Percentiles rank a stretch among this genome's conserved stretches.
Evolutionary conservation across 2,888 invertebrate genomes (phyloP).

Genomic region (Euphydryas editha): DNA sequence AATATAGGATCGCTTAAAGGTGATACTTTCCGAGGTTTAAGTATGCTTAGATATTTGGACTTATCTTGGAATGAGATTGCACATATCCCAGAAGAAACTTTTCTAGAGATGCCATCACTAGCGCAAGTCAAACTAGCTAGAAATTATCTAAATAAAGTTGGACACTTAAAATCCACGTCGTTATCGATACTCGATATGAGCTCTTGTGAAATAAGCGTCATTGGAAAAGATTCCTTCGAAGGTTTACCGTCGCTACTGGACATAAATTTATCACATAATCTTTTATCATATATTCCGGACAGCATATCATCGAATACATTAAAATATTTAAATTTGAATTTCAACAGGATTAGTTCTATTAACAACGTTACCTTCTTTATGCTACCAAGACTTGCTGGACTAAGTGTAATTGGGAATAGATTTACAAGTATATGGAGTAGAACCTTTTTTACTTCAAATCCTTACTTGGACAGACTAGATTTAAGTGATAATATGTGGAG

Average conservation of each 20-base stretch:
- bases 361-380: constrained; percentile 85
- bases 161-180: constrained; percentile 83
- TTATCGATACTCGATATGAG: constrained; percentile 85
- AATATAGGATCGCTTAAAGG: constrained; percentile 84
- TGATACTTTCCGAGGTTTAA: constrained; percentile 85
- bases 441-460: constrained; percentile 84
- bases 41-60: constrained; percentile 84
- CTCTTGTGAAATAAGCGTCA: constrained; percentile 85
- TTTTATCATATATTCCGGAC: constrained; percentile 85
- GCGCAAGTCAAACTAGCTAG: constrained; percentile 85
- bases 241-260: constrained; percentile 83
- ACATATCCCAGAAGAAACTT: constrained; percentile 81
- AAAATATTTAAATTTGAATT: constrained; percentile 83
- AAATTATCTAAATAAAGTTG: constrained; percentile 85
- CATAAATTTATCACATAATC: constrained; percentile 87
- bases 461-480: constrained; percentile 83
- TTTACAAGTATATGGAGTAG: constrained; percentile 85
- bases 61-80: constrained; percentile 88
- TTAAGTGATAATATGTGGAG: constrained; percentile 90
- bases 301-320: constrained; percentile 85
- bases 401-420: constrained; percentile 88
- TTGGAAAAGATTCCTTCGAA: constrained; percentile 83
- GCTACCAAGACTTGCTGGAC: constrained; percentile 83
- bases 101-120: constrained; percentile 84
- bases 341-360: constrained; percentile 84